Base-by-base conservation (phyloP, 2,888 invertebrate genomes). In the Lysandra bellargus region DNA sequence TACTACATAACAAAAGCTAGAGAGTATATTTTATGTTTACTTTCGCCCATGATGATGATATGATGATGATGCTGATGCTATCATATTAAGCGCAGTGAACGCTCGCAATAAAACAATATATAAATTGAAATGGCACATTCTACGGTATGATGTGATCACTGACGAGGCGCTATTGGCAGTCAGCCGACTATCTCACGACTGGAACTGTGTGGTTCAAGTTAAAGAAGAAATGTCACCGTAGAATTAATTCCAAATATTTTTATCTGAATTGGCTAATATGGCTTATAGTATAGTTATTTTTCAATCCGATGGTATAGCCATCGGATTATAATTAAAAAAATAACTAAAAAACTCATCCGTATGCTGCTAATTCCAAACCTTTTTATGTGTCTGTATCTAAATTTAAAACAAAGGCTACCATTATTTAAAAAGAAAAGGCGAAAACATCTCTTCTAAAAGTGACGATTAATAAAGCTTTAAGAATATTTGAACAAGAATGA, bases 111-210 rank as follows among this genome's bases (percentile, higher is more conserved):
- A 69, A 69, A 69, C 69, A 69, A 69, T 37, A 69, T 69, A 69
- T 33, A 69, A 1, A 69, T 69, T 69, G 69, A 69, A 37, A 69
- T 69, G 33, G 69, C 69, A 69, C 69, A 69, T 12, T 64, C 81
- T 75, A 80, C 79, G 76, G 72, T 78, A 74, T 60, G 79, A 78
- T 73, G 78, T 12, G 77, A 76, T 79, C 83, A 85, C 91, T 92
- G 92, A 92, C 88, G 92, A 91, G 91, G 92, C 91, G 87, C 80
- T 81, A 81, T 87, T 89, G 87, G 89, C 85, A 87, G 85, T 84
- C 84, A 84, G 83, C 90, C 91, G 91, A 87, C 91, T 85, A 85
- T 90, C 90, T 88, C 90, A 91, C 91, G 91, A 84, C 82, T 80
- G 82, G 80, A 80, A 78, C 80, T 79, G 76, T 75, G 79, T 72